Evolutionary conservation across 2,113 vertebrate species (phyloP).

Genomic region (Mobula birostris): DNA sequence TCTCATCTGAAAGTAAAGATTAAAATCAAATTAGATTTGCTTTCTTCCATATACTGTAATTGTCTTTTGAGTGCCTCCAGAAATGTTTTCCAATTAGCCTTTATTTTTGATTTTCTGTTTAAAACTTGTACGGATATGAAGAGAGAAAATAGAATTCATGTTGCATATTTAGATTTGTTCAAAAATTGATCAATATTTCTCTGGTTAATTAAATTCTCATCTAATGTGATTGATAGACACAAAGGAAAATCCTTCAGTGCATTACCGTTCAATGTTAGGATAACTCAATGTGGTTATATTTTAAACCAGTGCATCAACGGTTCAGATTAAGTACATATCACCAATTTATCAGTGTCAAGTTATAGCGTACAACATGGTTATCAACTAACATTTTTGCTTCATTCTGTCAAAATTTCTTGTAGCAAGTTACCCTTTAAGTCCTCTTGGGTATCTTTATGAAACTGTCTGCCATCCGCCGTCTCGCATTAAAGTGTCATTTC

Average conservation of each 20-base stretch:
- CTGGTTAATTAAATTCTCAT: not conserved
- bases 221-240: not conserved
- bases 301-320: not conserved
- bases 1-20: constrained; percentile 1
- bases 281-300: constrained; percentile 7
- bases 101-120: not conserved
- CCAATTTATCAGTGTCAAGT: constrained; percentile 11
- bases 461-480: not conserved
- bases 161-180: constrained; percentile 10
- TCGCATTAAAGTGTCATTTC: not conserved
- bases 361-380: constrained; percentile 5
- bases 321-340: constrained; percentile 10
- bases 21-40: constrained; percentile 17
- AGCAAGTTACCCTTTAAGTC: not conserved
- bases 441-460: not conserved
- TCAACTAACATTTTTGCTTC: constrained; percentile 10
- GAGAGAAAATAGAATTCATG: not conserved
- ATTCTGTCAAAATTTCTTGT: not conserved
- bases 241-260: not conserved
- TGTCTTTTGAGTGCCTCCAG: not conserved
- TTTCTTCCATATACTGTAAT: not conserved
- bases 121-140: not conserved
- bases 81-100: not conserved
- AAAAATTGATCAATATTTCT: constrained; percentile 8
- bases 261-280: not conserved